Evolutionary conservation across 2,113 vertebrate species (phyloP), one percentile per base, ranked within the genome.

Genomic region (Salvelinus fontinalis): DNA sequence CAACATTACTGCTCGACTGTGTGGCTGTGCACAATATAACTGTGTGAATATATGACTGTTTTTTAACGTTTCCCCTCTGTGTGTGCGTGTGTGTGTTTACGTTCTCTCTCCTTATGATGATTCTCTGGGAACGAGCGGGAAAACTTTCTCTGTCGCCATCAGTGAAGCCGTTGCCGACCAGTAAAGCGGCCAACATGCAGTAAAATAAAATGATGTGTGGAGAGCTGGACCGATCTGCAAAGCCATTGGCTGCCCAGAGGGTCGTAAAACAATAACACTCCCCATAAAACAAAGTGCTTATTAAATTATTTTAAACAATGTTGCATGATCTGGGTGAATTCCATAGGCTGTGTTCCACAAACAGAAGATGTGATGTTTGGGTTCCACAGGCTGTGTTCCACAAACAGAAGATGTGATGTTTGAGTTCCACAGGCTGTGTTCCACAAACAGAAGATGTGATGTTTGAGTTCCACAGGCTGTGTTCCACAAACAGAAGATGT

Each of bases 231-330:
- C 60, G 86, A 86, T 85, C 83, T 85, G 86, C 85, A 85, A 87
- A 89, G 86, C 84, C 79, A 81, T 86, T 89, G 88, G 87, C 89
- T 83, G 84, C 80, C 64, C 65, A 73, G 83, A 81, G 74, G 66
- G 76, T 83, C 68, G 70, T 92, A 92, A 93, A 94, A 93, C 88
- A 91, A 91, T 89, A 90, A 91, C 81, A 73, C 83, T 74, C 66
- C 9, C 85, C 80, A 72, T 93, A 92, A 93, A 93, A 84, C 78
- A 87, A 91, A 92, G 88, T 89, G 90, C 89, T 91, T 94, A 92
- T 93, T 90, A 90, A 92, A 93, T 90, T 81, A 91, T 86, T 92
- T 92, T 91, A 77, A 91, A 90, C 83, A 90, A 87, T 89, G 87
- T 91, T 22, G 59, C 78, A 75, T 83, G 62, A 88, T 84, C 81